Evolutionary conservation across 2,113 vertebrate species (phyloP).

Genomic region (Corapipo altera): DNA sequence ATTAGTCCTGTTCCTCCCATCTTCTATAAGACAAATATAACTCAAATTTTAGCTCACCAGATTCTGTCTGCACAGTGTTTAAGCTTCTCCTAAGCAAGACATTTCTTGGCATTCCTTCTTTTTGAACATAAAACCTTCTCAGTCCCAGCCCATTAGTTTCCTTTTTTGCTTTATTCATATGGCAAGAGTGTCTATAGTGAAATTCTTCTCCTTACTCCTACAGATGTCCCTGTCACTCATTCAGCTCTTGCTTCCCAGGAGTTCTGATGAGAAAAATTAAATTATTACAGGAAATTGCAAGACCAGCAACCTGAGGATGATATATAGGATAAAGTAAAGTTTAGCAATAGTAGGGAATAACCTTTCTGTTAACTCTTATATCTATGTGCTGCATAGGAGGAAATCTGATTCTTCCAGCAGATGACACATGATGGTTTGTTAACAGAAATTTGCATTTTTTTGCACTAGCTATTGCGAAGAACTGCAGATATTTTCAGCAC

Average conservation of each 20-base stretch:
- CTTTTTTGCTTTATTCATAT: neutral
- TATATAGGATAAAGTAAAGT: neutral
- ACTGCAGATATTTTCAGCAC: neutral
- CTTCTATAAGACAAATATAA: neutral
- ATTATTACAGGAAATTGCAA: neutral
- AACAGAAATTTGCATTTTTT: neutral
- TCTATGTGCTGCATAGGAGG: neutral
- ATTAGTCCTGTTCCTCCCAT: neutral
- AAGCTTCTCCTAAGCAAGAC: neutral
- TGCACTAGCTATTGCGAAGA: neutral
- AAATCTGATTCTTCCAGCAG: neutral
- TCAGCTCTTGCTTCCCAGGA: neutral
- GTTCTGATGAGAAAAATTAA: neutral
- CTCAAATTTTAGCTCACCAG: neutral
- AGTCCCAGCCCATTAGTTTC: neutral
- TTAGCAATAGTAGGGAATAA: neutral
- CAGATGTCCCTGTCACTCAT: constrained; percentile 27
- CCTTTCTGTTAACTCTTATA: neutral
- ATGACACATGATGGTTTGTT: neutral
- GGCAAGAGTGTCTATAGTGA: neutral
- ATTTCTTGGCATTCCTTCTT: constrained; percentile 26
- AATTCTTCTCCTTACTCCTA: neutral
- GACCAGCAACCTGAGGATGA: neutral
- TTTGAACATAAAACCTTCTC: neutral
- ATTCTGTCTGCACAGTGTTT: neutral